Conservation (phyloP, 2,888 invertebrate genomes). For the Ypsolopha scabrella region DNA sequence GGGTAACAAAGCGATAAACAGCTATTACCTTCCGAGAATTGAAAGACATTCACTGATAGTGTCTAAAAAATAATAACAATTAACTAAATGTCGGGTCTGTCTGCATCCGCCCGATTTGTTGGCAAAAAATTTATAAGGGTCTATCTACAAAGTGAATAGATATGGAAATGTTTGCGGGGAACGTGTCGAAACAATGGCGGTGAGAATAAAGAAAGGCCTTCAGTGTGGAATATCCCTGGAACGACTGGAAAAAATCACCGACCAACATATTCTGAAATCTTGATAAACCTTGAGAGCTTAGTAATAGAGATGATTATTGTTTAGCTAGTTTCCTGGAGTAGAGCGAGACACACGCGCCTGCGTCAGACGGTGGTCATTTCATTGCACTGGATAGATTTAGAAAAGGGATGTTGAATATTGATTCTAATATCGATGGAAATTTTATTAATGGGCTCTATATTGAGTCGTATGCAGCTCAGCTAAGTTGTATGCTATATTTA, state of each 20-base stretch:
- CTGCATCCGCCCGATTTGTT: conserved; percentile 7
- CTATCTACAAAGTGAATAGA: conserved; percentile 24
- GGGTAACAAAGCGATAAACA: neutral
- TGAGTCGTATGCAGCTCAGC: no score
- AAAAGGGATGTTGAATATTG: no score
- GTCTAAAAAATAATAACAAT: conserved; percentile 4
- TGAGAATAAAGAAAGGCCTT: conserved; percentile 20
- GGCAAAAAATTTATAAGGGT: conserved; percentile 21
- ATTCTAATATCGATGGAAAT: no score
- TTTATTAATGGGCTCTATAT: no score
- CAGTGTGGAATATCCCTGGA: conserved; percentile 20
- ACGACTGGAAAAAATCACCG: conserved; percentile 3
- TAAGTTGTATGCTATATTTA: no score
- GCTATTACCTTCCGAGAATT: conserved; percentile 5
- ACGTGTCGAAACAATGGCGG: conserved; percentile 34
- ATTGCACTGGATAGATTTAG: no score
- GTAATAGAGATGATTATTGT: no score
- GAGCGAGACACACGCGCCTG: no score
- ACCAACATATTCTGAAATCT: no score
- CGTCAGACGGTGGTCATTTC: no score
- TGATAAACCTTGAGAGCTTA: no score
- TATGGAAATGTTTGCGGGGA: conserved; percentile 30
- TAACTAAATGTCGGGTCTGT: conserved; percentile 7
- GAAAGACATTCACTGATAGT: conserved; percentile 2
- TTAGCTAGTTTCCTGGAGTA: no score